Base-by-base conservation (phyloP, 2,888 invertebrate genomes). In the Pogonocherus hispidulus region DNA sequence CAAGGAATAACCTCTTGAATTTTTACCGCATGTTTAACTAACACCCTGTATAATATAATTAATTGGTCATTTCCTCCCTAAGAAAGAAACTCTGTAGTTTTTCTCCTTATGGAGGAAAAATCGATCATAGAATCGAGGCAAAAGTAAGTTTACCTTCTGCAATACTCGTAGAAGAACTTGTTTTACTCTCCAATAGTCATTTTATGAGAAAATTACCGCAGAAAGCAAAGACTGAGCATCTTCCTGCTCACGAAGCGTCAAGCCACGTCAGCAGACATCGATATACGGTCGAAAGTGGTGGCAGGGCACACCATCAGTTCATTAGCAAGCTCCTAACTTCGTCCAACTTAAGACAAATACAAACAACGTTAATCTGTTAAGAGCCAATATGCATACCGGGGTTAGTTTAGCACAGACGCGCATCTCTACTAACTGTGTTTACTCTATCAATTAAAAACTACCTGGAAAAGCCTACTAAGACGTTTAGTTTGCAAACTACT, bases 271-370 rank as follows among this genome's bases (percentile, higher is more conserved):
- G 52, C 52, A 52, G 52, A 9, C 6, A 9, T 52, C 32, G 2
- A 18, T 18, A 32, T 11, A 27, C 27, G 52, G 9, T 19, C 18
- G 32, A 32, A 52, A 52, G 52, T 23, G 23, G 57, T 46, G 23
- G n/a, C 44, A 41, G 44, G 44, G 22, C 44, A 44, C 37, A n/a
- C n/a, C n/a, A n/a, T n/a, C 37, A 57, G 57, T 57, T 57, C 57
- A 57, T 57, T 57, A 57, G 57, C 57, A 44, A 44, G 35, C 44
- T 46, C 37, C 44, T 44, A 57, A 57, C 57, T 57, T 41, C 16
- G 9, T 44, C 23, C 32, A 41, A 57, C 23, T 57, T 57, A 46
- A 57, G 57, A 41, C 44, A 57, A 57, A 57, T 41, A 57, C 44
- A 57, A 57, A 57, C 44, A 57, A 44, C 19, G 37, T 57, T 41